Evolutionary conservation across 2,113 vertebrate species (phyloP), one percentile per base, ranked within the genome.

Genomic region (Hydropotes inermis): DNA sequence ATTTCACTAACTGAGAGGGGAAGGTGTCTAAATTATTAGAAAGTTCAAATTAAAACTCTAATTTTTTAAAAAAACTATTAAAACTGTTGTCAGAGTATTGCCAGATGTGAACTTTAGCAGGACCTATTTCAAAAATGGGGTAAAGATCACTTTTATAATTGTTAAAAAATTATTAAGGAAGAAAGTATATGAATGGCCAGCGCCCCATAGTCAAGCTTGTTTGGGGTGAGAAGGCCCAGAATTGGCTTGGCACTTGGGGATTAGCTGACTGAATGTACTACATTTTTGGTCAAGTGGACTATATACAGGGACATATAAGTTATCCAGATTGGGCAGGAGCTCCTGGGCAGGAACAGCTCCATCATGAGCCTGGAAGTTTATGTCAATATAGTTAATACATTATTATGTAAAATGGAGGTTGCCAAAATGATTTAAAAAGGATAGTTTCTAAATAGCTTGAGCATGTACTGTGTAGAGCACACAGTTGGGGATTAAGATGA

Each of bases 21-120:
- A 90, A 36, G 6, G 4, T 89, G 7, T 82, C 57, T 88, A 45
- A 15, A 90, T 90, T 97, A 95, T 78, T 94, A 95, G 79, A 79
- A 88, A 92, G 5, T 96, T 60, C 43, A 85, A 87, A 57, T 95
- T 95, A 74, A 60, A 96, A 95, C 81, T 52, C 89, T 79, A 47
- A 13, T 28, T 81, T 94, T 92, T 33, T 30, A 95, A 45, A 47
- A 47, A 94, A 88, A 67, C 60, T 93, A 57, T 36, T 81, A 81
- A 88, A 85, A 93, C n/a, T 93, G 4, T 39, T 82, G 2, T 86
- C 54, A n/a, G 1, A 47, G 8, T 67, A 52, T 94, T 81, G 13
- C 6, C 43, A 94, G 88, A 7, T n/a, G 39, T 70, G 76, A n/a
- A 70, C 33, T 84, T 96, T 61, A 84, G 52, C 27, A 50, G 17